Conservation (phyloP, 2,113 vertebrate genomes). For the Todiramphus saurophagus region DNA sequence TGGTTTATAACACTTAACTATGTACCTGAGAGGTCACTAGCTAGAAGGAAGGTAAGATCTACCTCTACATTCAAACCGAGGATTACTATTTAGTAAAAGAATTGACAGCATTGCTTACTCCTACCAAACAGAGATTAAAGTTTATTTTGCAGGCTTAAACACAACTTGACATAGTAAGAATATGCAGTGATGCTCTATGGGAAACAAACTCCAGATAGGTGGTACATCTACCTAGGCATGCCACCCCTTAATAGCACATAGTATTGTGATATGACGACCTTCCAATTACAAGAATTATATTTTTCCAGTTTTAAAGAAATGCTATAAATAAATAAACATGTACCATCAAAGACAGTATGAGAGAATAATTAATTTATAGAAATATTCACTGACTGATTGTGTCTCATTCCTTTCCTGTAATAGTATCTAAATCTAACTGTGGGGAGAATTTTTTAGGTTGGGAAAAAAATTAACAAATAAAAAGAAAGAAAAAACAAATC, state of each 20-base stretch:
- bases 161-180: neutral
- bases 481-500: neutral
- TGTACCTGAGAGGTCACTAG: neutral
- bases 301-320: neutral
- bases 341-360: neutral
- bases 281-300: neutral
- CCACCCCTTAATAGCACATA: neutral
- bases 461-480: neutral
- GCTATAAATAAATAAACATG: neutral
- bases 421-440: neutral
- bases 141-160: neutral
- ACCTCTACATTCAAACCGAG: neutral
- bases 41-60: neutral
- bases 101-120: neutral
- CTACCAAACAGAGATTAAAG: neutral
- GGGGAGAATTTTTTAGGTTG: neutral
- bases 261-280: neutral
- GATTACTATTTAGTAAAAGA: neutral
- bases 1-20: neutral
- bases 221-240: neutral
- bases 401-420: neutral
- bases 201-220: neutral
- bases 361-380: neutral
- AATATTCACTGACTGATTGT: neutral
- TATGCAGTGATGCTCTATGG: neutral